Evolutionary conservation across 1,140 invertebrate species (phyloP).

Genomic region (Carposina sasakii): DNA sequence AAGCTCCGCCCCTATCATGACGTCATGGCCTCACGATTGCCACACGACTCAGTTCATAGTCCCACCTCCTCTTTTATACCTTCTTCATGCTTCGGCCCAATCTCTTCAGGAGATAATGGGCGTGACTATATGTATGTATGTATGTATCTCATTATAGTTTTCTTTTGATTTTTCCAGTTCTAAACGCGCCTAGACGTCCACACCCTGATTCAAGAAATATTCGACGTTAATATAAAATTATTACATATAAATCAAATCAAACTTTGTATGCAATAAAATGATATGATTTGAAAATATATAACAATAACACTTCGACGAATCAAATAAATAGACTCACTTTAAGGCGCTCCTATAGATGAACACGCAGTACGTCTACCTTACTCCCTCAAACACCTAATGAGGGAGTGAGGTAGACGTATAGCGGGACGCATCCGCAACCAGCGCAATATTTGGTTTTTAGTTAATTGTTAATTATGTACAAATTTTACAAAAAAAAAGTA

Average conservation of each 20-base stretch:
- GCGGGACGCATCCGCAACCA: no score
- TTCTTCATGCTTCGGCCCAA: neutral
- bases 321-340: neutral
- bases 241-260: no score
- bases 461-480: no score
- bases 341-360: neutral
- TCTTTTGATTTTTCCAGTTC: constrained; percentile 27
- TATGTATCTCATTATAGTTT: constrained; percentile 8
- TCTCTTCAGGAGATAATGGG: neutral
- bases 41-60: no score
- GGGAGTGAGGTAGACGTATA: no score
- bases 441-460: no score
- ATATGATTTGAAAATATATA: neutral
- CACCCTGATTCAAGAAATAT: constrained; percentile 40
- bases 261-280: neutral
- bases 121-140: neutral
- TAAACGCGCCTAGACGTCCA: constrained; percentile 40
- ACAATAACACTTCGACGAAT: neutral
- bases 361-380: neutral
- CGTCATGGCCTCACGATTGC: no score
- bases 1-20: no score
- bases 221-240: constrained; percentile 32
- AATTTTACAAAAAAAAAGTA: no score
- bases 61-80: neutral
- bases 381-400: neutral